Conservation (phyloP, 2,113 vertebrate genomes). For the Lynx canadensis region DNA sequence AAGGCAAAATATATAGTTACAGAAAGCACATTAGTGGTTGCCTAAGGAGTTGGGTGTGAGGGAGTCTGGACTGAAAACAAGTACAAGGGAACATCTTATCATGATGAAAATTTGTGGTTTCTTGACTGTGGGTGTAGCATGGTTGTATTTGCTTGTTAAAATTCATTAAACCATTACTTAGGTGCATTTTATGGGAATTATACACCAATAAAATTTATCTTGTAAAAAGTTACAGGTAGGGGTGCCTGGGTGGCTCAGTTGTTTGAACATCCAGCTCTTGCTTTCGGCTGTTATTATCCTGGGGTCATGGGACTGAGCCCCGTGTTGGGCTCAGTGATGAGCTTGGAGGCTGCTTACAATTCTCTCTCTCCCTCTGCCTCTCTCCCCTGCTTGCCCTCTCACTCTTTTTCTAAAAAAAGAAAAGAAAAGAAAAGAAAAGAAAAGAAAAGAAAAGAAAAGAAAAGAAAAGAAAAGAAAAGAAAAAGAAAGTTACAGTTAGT, state of each 20-base stretch:
- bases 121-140: not conserved
- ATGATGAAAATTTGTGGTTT: not conserved
- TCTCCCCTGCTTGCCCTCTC: too few relatives aligned
- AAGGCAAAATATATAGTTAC: slow-evolving; percentile 20
- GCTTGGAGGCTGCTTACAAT: too few relatives aligned
- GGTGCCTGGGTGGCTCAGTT: too few relatives aligned
- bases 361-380: too few relatives aligned
- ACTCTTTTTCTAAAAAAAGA: too few relatives aligned
- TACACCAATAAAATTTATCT: not conserved
- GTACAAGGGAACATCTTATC: not conserved
- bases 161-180: not conserved
- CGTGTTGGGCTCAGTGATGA: too few relatives aligned
- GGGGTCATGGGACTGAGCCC: too few relatives aligned
- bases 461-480: not conserved
- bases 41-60: not conserved
- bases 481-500: not conserved
- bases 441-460: not conserved
- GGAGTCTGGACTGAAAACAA: not conserved
- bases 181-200: not conserved
- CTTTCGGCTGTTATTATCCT: too few relatives aligned
- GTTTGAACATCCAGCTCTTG: too few relatives aligned
- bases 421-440: not conserved
- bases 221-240: not conserved
- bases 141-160: slow-evolving; percentile 12
- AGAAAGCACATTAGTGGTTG: not conserved